phyloP scores from a whole-genome alignment of 2,797 vertebrate species.

The Echiichthys vipera region DNA sequence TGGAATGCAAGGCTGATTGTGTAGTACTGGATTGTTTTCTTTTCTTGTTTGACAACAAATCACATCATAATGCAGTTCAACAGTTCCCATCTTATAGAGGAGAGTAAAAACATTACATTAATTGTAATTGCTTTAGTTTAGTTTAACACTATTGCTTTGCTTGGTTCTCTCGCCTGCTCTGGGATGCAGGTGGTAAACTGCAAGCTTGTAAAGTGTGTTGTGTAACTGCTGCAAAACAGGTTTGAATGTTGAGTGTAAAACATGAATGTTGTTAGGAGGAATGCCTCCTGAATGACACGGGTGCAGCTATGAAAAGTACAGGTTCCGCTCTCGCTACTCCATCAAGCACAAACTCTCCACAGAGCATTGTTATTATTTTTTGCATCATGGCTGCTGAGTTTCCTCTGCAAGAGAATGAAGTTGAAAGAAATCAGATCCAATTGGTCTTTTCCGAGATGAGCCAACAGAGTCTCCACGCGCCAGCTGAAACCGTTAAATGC shows the following conservation, averaged over 20 bases:
- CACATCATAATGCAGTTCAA: neutral
- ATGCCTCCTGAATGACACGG: slow-evolving; percentile 55
- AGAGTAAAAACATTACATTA: neutral
- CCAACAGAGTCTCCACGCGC: slow-evolving; percentile 25
- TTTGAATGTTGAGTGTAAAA: slow-evolving; percentile 63
- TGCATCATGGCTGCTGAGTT: slow-evolving; percentile 31
- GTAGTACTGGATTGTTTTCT: slow-evolving; percentile 31
- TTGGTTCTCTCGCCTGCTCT: neutral
- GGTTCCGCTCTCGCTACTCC: slow-evolving; percentile 36
- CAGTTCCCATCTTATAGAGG: neutral
- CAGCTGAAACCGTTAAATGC: slow-evolving; percentile 21
- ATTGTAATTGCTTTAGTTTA: too few species aligned
- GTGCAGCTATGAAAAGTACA: slow-evolving; percentile 48
- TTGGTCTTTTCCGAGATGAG: slow-evolving; percentile 16
- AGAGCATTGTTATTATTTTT: slow-evolving; percentile 14
- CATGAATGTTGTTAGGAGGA: slow-evolving; percentile 50
- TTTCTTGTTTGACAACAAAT: slow-evolving; percentile 31
- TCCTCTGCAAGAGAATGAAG: neutral
- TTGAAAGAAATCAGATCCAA: slow-evolving; percentile 29
- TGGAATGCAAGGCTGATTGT: slow-evolving; percentile 38
- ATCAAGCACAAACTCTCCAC: slow-evolving; percentile 13
- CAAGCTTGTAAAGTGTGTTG: slow-evolving; percentile 39
- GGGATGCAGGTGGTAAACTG: slow-evolving; percentile 26
- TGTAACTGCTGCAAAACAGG: slow-evolving; percentile 74
- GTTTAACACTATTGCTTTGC: neutral